Evolutionary conservation across 2,113 vertebrate genomes (phyloP).

Genomic region (Carassius carassius): DNA sequence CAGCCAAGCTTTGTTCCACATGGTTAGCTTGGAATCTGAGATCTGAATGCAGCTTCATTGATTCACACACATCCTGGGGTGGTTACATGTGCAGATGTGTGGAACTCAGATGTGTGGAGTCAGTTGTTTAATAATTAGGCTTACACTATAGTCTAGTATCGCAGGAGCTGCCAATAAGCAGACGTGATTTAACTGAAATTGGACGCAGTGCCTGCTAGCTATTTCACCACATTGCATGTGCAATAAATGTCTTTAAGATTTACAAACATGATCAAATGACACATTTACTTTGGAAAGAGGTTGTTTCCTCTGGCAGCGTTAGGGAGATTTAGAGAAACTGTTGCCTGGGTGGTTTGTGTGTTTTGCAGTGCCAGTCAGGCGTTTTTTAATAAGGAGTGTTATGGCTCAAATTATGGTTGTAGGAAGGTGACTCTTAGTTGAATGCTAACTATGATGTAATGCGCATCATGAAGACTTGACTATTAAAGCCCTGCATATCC

Average conservation of each 20-base stretch:
- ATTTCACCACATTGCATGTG: conserved; percentile 26
- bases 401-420: conserved; percentile 24
- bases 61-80: neutral
- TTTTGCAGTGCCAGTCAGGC: neutral
- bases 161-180: conserved; percentile 25
- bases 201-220: neutral
- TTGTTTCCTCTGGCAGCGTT: neutral
- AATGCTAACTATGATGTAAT: conserved; percentile 8
- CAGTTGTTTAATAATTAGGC: conserved; percentile 29
- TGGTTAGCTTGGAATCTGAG: conserved; percentile 1
- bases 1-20: neutral
- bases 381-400: conserved; percentile 36
- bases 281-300: conserved; percentile 5
- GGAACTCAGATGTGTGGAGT: conserved; percentile 37
- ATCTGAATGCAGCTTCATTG: neutral
- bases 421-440: neutral
- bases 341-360: conserved; percentile 17
- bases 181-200: conserved; percentile 20
- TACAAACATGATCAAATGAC: conserved; percentile 41
- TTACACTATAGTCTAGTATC: neutral
- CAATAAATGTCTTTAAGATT: conserved; percentile 49
- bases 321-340: conserved; percentile 18
- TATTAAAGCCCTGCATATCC: neutral
- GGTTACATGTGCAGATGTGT: conserved; percentile 15
- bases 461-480: neutral